A percentile compares a stretch with the other conserved stretches of the same genome.
Evolutionary conservation across 2,888 invertebrate species (phyloP).

Genomic region (Nasonovia ribisnigri): DNA sequence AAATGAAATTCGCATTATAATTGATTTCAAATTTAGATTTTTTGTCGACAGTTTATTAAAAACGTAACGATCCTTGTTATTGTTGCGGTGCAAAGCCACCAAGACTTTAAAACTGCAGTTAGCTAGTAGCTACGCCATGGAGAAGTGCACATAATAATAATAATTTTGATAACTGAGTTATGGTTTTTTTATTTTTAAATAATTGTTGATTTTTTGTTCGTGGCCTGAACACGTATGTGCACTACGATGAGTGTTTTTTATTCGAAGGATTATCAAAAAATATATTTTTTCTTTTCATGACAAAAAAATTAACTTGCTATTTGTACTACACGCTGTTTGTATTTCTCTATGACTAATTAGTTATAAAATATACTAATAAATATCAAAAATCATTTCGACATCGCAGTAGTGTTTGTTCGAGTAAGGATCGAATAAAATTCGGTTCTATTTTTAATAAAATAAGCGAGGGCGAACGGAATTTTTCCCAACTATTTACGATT

Average conservation of each 20-base stretch:
- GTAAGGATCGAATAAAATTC: background rate
- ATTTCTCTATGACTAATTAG: no score
- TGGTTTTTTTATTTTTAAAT: background rate
- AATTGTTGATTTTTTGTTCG: background rate
- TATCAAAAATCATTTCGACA: background rate
- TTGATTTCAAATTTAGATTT: background rate
- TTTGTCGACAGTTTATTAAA: background rate
- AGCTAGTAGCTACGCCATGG: background rate
- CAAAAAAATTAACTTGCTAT: background rate
- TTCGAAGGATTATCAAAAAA: background rate
- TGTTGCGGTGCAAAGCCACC: background rate
- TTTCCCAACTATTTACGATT: constrained; percentile 6
- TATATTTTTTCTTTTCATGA: background rate
- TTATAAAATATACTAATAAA: background rate
- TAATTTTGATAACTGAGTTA: background rate
- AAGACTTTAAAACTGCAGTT: background rate
- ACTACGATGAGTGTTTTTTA: background rate
- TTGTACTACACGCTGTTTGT: no score
- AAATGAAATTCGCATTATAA: background rate
- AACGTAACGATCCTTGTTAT: background rate
- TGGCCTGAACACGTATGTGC: background rate
- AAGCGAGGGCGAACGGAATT: constrained; percentile 20
- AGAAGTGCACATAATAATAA: background rate
- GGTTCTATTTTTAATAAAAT: background rate
- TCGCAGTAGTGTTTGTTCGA: background rate